A percentile compares a stretch with the other conserved stretches of the same genome.
Evolutionary conservation across 1,140 invertebrate species (phyloP).

Genomic region (Polypedilum pembai): DNA sequence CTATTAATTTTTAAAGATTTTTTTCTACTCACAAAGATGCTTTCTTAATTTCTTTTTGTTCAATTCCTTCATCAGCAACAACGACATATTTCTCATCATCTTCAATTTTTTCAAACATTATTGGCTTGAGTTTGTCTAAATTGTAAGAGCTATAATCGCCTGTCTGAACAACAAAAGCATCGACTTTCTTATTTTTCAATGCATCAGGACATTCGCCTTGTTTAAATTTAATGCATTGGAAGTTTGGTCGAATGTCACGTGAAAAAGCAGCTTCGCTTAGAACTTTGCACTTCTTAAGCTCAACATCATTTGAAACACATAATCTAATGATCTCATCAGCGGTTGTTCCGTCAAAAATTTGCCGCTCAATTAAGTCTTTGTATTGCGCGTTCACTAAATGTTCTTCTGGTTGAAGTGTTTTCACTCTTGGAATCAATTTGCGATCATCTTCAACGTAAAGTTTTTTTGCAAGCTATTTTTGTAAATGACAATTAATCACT

Average conservation of each 20-base stretch:
- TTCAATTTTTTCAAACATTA: constrained; percentile 37
- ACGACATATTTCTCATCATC: constrained; percentile 37
- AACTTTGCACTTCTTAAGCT: constrained; percentile 57
- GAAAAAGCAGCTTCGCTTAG: constrained; percentile 60
- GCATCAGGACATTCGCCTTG: constrained; percentile 58
- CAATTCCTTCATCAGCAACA: constrained; percentile 35
- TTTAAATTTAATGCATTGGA: constrained; percentile 55
- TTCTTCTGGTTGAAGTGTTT: constrained; percentile 52
- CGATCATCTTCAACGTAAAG: constrained; percentile 50
- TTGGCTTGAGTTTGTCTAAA: constrained; percentile 34
- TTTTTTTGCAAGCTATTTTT: constrained; percentile 38
- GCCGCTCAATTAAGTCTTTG: constrained; percentile 64
- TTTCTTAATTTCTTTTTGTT: constrained; percentile 35
- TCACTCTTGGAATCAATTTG: constrained; percentile 51
- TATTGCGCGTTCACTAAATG: constrained; percentile 66
- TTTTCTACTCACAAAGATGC: constrained; percentile 36
- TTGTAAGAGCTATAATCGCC: constrained; percentile 35
- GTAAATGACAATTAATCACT: background rate
- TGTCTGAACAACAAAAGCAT: constrained; percentile 33
- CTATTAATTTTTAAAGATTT: too few relatives aligned
- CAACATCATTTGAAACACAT: constrained; percentile 55
- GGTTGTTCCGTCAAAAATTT: constrained; percentile 29
- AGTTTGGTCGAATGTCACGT: constrained; percentile 60
- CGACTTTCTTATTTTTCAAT: constrained; percentile 43
- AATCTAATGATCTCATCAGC: background rate